phyloP scores from a whole-genome alignment of 2,888 invertebrate genomes.

The Drosophila histrio region DNA sequence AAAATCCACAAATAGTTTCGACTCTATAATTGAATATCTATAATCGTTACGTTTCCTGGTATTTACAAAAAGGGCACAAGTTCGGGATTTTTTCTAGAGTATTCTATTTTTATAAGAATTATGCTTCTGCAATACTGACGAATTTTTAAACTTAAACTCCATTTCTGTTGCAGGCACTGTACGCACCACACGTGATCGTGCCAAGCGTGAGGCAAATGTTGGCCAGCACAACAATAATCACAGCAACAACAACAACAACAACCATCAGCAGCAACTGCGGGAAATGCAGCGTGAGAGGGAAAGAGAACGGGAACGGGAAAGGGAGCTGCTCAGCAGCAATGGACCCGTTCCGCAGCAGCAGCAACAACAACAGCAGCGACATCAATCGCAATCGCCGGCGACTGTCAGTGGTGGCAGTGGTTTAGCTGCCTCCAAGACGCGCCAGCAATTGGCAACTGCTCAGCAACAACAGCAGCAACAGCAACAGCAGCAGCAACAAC shows the following conservation, averaged over 20 bases:
- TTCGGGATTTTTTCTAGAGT: no score
- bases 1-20: no score
- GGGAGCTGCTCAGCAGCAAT: constrained; percentile 31
- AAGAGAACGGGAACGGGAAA: constrained; percentile 18
- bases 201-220: constrained; percentile 83
- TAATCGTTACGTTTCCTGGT: no score
- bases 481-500: constrained; percentile 45
- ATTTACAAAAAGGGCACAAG: no score
- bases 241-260: constrained; percentile 47
- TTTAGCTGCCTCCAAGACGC: constrained; percentile 65
- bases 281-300: constrained; percentile 47
- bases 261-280: constrained; percentile 43
- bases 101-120: not conserved
- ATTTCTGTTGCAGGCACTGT: constrained; percentile 74
- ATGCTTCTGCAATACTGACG: not conserved
- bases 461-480: constrained; percentile 66
- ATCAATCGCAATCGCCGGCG: constrained; percentile 67
- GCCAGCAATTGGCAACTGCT: constrained; percentile 68
- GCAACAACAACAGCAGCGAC: constrained; percentile 38
- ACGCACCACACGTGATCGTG: constrained; percentile 84
- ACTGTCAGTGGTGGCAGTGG: constrained; percentile 55
- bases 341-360: constrained; percentile 35
- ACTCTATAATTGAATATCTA: no score
- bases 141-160: not conserved
- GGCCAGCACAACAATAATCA: constrained; percentile 71